Evolutionary conservation across 2,888 invertebrate genomes (phyloP).

Genomic region (Tipula confusa): DNA sequence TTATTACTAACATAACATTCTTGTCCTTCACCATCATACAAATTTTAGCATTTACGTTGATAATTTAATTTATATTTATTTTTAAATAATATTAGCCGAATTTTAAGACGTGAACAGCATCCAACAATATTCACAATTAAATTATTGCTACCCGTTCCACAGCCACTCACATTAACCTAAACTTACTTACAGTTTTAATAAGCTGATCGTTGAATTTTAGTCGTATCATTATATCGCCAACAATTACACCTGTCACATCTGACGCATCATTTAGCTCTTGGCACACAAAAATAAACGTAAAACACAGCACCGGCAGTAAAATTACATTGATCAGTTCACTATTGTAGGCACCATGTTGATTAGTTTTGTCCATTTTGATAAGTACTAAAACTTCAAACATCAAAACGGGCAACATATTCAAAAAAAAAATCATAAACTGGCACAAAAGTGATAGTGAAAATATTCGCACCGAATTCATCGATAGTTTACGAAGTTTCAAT

Average conservation of each 20-base stretch:
- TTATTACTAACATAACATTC: no score
- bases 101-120: no score
- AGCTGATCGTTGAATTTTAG: background rate
- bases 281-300: background rate
- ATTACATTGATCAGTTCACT: background rate
- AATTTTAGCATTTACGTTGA: no score
- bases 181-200: background rate
- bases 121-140: no score
- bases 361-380: background rate
- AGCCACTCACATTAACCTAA: no score
- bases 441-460: background rate
- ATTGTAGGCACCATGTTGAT: background rate
- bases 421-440: background rate
- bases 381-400: background rate
- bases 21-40: no score
- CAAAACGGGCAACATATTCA: background rate
- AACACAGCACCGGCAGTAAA: background rate
- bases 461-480: background rate
- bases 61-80: no score
- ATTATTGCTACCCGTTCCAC: no score
- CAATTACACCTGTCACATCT: background rate
- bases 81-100: no score
- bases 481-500: background rate
- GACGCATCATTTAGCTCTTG: background rate
- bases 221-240: background rate